phyloP scores from a whole-genome alignment of 2,888 invertebrate genomes.

The Apantesis nais region DNA sequence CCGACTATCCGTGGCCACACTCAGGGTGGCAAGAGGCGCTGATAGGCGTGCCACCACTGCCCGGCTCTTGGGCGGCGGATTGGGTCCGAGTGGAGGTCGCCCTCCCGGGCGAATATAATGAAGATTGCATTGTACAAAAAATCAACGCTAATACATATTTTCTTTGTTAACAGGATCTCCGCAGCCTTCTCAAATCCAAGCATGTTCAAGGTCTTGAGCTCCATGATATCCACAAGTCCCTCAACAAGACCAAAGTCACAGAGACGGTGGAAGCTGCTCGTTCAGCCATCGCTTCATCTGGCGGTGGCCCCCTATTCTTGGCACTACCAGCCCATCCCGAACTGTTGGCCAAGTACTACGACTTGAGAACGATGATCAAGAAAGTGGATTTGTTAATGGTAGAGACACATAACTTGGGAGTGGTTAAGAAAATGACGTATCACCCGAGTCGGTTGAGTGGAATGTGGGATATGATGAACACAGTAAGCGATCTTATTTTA shows the following conservation, averaged over 20 bases:
- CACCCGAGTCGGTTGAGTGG: conserved; percentile 91
- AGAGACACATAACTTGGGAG: conserved; percentile 88
- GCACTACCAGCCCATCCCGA: conserved; percentile 88
- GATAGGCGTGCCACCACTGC: too few species aligned
- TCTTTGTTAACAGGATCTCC: conserved; percentile 77
- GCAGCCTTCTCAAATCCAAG: conserved; percentile 83
- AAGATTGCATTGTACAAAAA: neutral
- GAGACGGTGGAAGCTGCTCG: conserved; percentile 77
- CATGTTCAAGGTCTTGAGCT: conserved; percentile 86
- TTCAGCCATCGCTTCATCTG: conserved; percentile 75
- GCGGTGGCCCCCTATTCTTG: conserved; percentile 84
- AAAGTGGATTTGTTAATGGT: conserved; percentile 88
- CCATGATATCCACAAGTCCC: conserved; percentile 81
- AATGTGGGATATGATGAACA: conserved; percentile 91
- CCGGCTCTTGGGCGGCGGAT: too few species aligned
- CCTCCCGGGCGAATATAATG: too few species aligned
- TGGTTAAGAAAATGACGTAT: conserved; percentile 88
- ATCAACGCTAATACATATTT: neutral
- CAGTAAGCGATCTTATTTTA: conserved; percentile 77
- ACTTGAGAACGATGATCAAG: conserved; percentile 88
- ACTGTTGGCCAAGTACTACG: conserved; percentile 89
- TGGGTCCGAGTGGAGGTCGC: too few species aligned
- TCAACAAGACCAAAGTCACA: conserved; percentile 80
- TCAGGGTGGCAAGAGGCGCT: too few species aligned
- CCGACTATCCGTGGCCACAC: too few species aligned